Base-by-base conservation (phyloP, 1,140 invertebrate species). In the Platyscapa corneri region DNA sequence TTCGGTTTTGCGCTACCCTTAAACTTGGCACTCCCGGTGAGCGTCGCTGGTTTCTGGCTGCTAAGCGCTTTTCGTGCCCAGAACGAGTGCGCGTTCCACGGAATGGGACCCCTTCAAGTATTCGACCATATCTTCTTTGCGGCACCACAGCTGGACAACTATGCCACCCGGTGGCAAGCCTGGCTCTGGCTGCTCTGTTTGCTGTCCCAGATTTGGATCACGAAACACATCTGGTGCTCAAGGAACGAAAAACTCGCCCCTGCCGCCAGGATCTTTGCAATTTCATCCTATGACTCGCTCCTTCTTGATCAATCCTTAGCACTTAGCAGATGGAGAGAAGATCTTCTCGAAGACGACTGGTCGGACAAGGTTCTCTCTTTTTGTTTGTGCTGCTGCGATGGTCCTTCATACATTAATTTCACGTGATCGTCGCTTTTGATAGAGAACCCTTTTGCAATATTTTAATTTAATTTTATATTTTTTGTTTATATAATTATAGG, bases 271-370 rank as follows among this genome's bases (percentile, higher is more conserved):
- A 93, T 99, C 39, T 99, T 97, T 88, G 95, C 97, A 2, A 94
- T 95, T 80, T 96, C 97, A 2, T 96, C 97, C 94, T 98, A 98
- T 91, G 96, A 96, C 90, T 95, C 95, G 1, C 94, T 97, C 16
- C 92, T 98, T 39, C 95, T 98, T 82, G 97, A 98, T 90, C 97
- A 98, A 92, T 97, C 96, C 7, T 91, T 98, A n/a, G 96, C 96
- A 78, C 91, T 98, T 87, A 98, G 98, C 92, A 93, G 97, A 86
- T 94, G 96, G 85, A 94, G 95, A 86, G 95, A 98, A 87, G 96
- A 97, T 88, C 94, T 95, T 18, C 65, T 65, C 14, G 46, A 84
- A 18, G 82, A 65, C 0, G 82, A 87, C 46, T 79, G 70, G 14
- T 27, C 23, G 0, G 74, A 83, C 14, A 42, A 65, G 56, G 74